Evolutionary conservation across 2,888 invertebrate genomes (phyloP).

Genomic region (Bruchidius siliquastri): DNA sequence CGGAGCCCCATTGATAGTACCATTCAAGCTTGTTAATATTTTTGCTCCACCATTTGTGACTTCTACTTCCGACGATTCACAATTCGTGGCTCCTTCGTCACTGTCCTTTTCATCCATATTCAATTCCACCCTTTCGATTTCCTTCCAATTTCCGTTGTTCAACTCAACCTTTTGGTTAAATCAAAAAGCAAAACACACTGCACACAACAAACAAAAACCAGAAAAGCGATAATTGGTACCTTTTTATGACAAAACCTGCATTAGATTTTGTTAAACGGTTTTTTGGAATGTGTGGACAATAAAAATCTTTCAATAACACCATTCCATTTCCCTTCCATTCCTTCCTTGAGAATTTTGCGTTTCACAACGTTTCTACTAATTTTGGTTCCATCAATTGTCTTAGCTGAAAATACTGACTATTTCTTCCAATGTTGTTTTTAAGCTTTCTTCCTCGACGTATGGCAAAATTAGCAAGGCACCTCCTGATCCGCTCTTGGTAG

Average conservation of each 20-base stretch:
- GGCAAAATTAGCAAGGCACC: no score
- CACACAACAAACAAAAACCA: conserved; percentile 18
- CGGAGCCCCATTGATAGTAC: conserved; percentile 15
- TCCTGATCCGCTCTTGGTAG: no score
- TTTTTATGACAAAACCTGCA: background rate
- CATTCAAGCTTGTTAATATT: background rate
- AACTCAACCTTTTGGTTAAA: conserved; percentile 43
- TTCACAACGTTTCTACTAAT: no score
- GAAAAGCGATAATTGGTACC: background rate
- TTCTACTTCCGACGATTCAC: background rate
- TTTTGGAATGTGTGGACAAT: no score
- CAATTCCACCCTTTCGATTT: conserved; percentile 41
- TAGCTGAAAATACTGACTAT: no score
- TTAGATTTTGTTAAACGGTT: no score
- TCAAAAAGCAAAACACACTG: conserved; percentile 24
- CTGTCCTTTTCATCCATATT: conserved; percentile 19
- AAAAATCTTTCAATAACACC: no score
- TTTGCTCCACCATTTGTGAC: conserved; percentile 8
- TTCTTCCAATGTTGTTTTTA: no score
- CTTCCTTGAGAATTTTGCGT: no score
- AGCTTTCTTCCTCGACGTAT: no score
- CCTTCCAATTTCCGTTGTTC: conserved; percentile 44
- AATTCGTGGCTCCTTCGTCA: conserved; percentile 10
- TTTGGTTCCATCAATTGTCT: no score
- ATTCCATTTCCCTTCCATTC: no score